Evolutionary conservation across 2,797 vertebrate genomes (phyloP).

Genomic region (Lithobates sylvaticus): DNA sequence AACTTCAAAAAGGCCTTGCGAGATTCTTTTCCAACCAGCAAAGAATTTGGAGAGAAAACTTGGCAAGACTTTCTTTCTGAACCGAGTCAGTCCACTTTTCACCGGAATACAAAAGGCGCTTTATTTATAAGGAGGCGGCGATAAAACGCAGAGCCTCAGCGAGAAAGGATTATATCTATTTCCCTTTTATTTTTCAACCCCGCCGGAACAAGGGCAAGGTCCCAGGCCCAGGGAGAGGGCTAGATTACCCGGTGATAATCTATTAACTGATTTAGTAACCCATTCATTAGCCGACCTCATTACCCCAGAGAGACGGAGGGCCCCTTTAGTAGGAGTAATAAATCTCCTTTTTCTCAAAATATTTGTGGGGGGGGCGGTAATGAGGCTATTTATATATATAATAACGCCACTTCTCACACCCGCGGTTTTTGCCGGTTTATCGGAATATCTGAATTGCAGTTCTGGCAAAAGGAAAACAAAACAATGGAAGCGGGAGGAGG

Average conservation of each 20-base stretch:
- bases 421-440: background rate
- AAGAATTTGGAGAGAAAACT: conserved; percentile 43
- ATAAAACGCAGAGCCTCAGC: conserved; percentile 43
- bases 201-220: conserved; percentile 5
- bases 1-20: conserved; percentile 35
- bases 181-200: background rate
- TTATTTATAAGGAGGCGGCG: conserved; percentile 28
- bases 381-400: conserved; percentile 24
- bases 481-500: background rate
- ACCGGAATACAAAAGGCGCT: conserved; percentile 53
- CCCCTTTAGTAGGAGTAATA: background rate
- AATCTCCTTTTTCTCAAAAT: conserved; percentile 42
- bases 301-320: conserved; percentile 32
- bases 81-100: conserved; percentile 32
- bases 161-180: conserved; percentile 48
- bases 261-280: conserved; percentile 42
- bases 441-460: background rate
- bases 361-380: conserved; percentile 42
- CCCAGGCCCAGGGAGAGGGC: conserved; percentile 17
- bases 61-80: conserved; percentile 40
- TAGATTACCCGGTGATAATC: conserved; percentile 57
- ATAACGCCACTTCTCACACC: conserved; percentile 17
- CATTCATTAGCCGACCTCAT: conserved; percentile 47
- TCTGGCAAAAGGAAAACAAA: background rate
- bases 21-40: conserved; percentile 33